Conservation (phyloP, 1,140 invertebrate genomes). For the Ridgeia piscesae region DNA sequence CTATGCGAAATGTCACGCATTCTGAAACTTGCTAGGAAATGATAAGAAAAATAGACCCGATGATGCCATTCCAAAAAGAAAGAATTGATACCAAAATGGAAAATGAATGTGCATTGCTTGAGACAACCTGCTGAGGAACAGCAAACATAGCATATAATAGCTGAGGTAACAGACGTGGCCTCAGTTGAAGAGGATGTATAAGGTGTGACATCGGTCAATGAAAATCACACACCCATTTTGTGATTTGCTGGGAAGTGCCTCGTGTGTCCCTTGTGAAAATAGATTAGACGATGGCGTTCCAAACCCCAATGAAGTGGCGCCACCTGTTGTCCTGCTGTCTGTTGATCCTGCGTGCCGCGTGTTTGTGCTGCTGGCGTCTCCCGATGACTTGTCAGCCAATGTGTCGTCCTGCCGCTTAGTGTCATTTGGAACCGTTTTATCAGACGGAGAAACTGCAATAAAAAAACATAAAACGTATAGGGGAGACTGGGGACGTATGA, state of each 20-base stretch:
- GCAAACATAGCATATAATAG: not conserved
- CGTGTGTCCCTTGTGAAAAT: not conserved
- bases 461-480: not conserved
- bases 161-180: not conserved
- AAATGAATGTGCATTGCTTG: no score
- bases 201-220: not conserved
- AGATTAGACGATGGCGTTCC: not conserved
- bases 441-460: not conserved
- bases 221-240: not conserved
- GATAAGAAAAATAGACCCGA: no score
- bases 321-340: not conserved
- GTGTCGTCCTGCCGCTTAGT: not conserved
- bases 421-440: slow-evolving; percentile 6
- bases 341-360: slow-evolving; percentile 1
- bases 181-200: not conserved
- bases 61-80: not conserved
- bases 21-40: no score
- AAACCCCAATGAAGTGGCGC: not conserved
- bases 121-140: no score
- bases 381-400: not conserved
- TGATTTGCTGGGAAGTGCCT: not conserved
- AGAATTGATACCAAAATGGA: no score
- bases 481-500: no score
- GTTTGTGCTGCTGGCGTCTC: not conserved
- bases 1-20: no score